Evolutionary conservation across 1,140 invertebrate genomes (phyloP), one percentile per base, ranked within the genome.

Genomic region (Cataglyphis hispanica): DNA sequence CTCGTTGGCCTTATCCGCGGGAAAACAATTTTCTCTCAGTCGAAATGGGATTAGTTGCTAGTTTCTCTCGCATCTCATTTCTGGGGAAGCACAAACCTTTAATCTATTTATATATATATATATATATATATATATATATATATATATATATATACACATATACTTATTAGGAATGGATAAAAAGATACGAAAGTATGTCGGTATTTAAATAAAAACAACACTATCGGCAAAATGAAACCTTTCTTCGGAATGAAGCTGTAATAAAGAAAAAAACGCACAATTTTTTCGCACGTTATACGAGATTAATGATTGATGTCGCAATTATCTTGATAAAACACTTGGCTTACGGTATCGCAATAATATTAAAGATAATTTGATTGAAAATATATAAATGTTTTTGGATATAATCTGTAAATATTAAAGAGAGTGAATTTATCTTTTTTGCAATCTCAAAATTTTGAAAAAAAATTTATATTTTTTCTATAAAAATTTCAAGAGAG

Each of bases 1-100:
- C 70, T 40, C 22, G 8, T 19, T 58, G 86, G 76, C 60, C 22
- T 11, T 11, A 66, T 80, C 46, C 43, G 61, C 37, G 22, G 5
- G 2, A 63, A 31, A 53, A 25, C 16, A 10, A 10, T 85, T 76
- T 53, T n/a, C 63, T 60, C 66, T 53, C 22, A n/a, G 7, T 60
- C 86, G 43, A 67, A 78, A 89, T 80, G 16, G 34, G 60, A 85
- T 87, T 88, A 85, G 7, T n/a, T n/a, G n/a, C 13, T 13, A 6
- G 27, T 37, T 40, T 31, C 40, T 25, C 60, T 31, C 34, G 67
- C 72, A 85, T 80, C 53, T 40, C 27, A 77, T 67, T 88, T 88
- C 43, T 43, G 2, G 66, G 40, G 67, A 1, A 31, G 31, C 27
- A 25, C 56, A 69, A 69, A 85, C 34, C 60, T 61, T 50, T 50